These are phyloP conservation scores for Drosophila ambigua DNA, from an alignment of 1,140 invertebrate species.

Conservation along the genomic window DNA sequence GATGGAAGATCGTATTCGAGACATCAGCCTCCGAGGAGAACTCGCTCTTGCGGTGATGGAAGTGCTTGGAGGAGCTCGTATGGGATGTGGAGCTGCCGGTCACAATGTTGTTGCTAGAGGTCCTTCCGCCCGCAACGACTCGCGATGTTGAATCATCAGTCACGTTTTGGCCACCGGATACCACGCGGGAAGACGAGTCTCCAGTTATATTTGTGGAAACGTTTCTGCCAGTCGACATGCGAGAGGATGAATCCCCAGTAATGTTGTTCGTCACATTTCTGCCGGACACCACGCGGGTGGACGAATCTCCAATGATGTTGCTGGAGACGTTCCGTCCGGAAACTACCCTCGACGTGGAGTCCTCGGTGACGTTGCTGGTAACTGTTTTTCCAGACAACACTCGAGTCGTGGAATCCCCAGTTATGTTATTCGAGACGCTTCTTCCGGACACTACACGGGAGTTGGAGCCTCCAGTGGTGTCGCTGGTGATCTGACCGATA, in stretches of 20 bases:
- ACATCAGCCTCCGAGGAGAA: conserved; percentile 90
- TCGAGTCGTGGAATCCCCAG: conserved; percentile 34
- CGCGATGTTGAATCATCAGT: conserved; percentile 17
- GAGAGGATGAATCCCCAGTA: conserved; percentile 33
- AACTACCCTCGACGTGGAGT: conserved; percentile 18
- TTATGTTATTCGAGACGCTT: conserved; percentile 23
- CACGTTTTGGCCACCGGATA: conserved; percentile 9
- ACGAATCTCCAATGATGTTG: conserved; percentile 39
- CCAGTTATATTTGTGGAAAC: conserved; percentile 33
- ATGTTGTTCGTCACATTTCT: conserved; percentile 33
- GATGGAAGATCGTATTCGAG: conserved; percentile 90
- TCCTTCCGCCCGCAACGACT: conserved; percentile 25
- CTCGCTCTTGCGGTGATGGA: conserved; percentile 88
- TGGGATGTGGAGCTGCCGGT: conserved; percentile 39
- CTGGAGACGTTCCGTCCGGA: conserved; percentile 16
- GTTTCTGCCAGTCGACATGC: conserved; percentile 17
- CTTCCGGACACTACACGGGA: conserved; percentile 21
- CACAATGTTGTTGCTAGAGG: conserved; percentile 25
- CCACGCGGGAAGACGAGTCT: conserved; percentile 12
- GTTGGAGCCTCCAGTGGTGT: neutral
- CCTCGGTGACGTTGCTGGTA: conserved; percentile 28
- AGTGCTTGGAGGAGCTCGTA: conserved; percentile 61
- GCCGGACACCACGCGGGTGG: conserved; percentile 19
- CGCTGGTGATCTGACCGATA: conserved; percentile 5
- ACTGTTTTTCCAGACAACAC: conserved; percentile 13